Evolutionary conservation across 1,140 invertebrate genomes (phyloP).

Genomic region (Ips nitidus): DNA sequence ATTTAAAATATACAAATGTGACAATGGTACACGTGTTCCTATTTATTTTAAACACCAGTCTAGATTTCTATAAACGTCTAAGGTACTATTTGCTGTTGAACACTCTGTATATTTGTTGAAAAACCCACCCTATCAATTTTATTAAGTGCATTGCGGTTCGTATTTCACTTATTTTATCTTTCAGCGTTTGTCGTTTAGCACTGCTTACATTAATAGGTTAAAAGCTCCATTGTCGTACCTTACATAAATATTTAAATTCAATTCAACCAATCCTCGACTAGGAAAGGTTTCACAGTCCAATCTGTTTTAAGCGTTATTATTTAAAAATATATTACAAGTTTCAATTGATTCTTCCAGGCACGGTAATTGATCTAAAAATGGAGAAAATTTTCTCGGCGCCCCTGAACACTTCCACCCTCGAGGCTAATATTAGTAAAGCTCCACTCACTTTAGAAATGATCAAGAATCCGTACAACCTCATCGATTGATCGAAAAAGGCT

Average conservation of each 20-base stretch:
- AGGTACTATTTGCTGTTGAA: too few relatives aligned
- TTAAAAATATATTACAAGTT: background rate
- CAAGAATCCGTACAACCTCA: constrained; percentile 36
- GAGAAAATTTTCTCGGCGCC: background rate
- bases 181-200: constrained; percentile 29
- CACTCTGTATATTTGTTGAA: background rate
- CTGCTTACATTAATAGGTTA: constrained; percentile 22
- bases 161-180: constrained; percentile 27
- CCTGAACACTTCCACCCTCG: constrained; percentile 4
- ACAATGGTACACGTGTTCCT: too few relatives aligned
- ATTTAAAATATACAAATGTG: too few relatives aligned
- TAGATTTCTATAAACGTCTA: too few relatives aligned
- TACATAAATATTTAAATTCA: background rate
- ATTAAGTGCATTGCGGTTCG: constrained; percentile 25
- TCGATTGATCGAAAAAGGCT: constrained; percentile 45
- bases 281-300: background rate
- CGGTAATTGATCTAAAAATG: background rate
- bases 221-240: constrained; percentile 10
- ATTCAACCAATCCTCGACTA: background rate
- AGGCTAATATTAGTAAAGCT: constrained; percentile 15
- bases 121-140: constrained; percentile 21
- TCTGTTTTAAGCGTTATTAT: background rate
- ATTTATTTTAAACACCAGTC: too few relatives aligned
- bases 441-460: constrained; percentile 20
- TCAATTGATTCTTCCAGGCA: background rate